phyloP scores from a whole-genome alignment of 1,140 invertebrate genomes.

The Paralvinella palmiformis region DNA sequence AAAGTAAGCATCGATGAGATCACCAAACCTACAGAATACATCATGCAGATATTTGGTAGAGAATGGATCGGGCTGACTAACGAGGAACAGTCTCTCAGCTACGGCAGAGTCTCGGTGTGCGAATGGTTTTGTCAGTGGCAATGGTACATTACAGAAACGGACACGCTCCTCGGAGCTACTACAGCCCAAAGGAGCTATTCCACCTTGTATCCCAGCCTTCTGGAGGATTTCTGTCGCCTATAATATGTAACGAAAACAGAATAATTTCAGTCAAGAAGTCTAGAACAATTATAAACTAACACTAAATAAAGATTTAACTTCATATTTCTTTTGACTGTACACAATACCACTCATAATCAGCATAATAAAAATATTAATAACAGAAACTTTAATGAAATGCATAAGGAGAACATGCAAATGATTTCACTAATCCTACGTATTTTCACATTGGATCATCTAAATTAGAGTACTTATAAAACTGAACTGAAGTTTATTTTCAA shows the following conservation, averaged over 20 bases:
- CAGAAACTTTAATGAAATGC: too few species aligned
- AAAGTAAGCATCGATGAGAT: conserved; percentile 84
- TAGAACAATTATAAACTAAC: conserved; percentile 27
- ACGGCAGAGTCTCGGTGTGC: conserved; percentile 60
- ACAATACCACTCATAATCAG: background rate
- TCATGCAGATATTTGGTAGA: conserved; percentile 75
- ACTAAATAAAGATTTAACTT: conserved; percentile 59
- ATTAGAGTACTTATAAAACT: too few species aligned
- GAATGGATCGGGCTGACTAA: conserved; percentile 66
- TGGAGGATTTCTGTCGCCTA: conserved; percentile 8
- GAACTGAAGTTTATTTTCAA: too few species aligned
- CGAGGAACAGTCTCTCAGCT: conserved; percentile 56
- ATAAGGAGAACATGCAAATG: too few species aligned
- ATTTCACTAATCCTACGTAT: too few species aligned
- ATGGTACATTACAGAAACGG: conserved; percentile 59
- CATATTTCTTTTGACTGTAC: conserved; percentile 36
- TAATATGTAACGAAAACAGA: background rate
- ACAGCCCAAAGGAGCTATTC: conserved; percentile 40
- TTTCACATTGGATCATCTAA: too few species aligned
- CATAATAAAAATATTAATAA: background rate
- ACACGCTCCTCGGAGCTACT: conserved; percentile 47
- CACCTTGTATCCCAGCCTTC: background rate
- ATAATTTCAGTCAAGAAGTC: conserved; percentile 56
- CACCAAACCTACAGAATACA: conserved; percentile 86
- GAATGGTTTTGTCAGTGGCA: conserved; percentile 52